Evolutionary conservation across 2,113 vertebrate species (phyloP).

Genomic region (Panthera tigris): DNA sequence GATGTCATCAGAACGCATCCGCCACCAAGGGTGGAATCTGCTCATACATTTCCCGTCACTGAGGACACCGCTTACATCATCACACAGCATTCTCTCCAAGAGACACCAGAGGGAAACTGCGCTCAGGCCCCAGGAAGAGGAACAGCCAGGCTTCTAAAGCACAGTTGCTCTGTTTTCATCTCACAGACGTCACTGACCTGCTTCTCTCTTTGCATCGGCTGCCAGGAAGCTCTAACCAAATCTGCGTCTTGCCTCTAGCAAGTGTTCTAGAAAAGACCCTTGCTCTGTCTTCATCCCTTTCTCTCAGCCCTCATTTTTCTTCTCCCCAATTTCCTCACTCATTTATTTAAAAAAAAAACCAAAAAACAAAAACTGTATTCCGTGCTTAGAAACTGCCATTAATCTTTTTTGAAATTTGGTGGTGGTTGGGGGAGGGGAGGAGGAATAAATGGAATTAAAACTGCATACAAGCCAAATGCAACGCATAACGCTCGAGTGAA

Average conservation of each 20-base stretch:
- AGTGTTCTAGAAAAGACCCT: not conserved
- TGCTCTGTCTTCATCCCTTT: not conserved
- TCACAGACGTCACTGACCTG: not conserved
- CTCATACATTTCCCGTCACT: rapidly evolving
- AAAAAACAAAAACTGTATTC: not conserved
- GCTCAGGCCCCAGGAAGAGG: not conserved
- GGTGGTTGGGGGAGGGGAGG: no score
- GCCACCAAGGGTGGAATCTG: no score
- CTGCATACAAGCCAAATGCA: not conserved
- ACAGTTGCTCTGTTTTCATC: not conserved
- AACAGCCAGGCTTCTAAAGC: not conserved
- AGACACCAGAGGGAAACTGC: not conserved
- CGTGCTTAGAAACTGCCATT: not conserved
- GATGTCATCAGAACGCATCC: not conserved
- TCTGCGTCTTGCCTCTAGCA: not conserved
- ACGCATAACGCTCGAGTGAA: not conserved
- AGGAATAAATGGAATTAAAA: not conserved
- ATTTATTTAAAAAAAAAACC: not conserved
- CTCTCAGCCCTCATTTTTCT: not conserved
- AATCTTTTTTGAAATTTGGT: not conserved
- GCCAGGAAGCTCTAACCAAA: not conserved
- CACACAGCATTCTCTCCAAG: not conserved
- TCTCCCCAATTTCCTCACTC: not conserved
- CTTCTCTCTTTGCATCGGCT: not conserved
- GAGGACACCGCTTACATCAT: not conserved